Evolutionary conservation across 2,113 vertebrate genomes (phyloP), one percentile per base, ranked within the genome.

Genomic region (Mormoops blainvillei): DNA sequence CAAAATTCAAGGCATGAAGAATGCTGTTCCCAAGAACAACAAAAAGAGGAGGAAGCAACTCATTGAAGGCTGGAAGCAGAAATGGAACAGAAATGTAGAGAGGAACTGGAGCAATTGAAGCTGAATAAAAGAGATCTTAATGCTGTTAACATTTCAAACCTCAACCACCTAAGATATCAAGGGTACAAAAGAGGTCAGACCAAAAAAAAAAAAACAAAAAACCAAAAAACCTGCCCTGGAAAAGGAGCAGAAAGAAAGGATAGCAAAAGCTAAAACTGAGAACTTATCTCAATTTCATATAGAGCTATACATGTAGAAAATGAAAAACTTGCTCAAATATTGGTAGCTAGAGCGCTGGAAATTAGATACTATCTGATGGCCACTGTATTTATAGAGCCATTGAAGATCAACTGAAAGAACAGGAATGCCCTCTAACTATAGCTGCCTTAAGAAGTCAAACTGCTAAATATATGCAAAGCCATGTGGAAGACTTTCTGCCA

Each of bases 31-130:
- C 52, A 99, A 99, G 98, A 99, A 99, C 96, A 99, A 99, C 97
- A 99, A 99, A 98, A 99, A 99, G 96, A 99, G 99, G 93, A 98
- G 99, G 96, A 99, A 99, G 97, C 99, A 99, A 97, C 89, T 99
- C 97, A 98, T 98, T 1, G 99, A 99, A 95, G 99, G 99, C 95
- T 99, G 65, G 99, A 99, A 87, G 98, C 99, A 52, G 99, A 99
- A 92, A 98, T 99, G 92, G 99, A 97, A 90, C 97, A 99, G 93
- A 99, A 98, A 94, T 99, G 99, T 0, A 99, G 98, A 88, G 98
- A 99, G 19, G 99, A 99, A 89, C 84, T 99, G 28, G 97, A 98
- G 89, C 98, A 98, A 24, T 88, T 99, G 56, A 98, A 98, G 52
- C 97, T 98, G 87, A 98, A 84, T 92, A 97, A 98, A 98, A 94